Evolutionary conservation across 1,140 invertebrate species (phyloP).

Genomic region (Tetraneura akinire): DNA sequence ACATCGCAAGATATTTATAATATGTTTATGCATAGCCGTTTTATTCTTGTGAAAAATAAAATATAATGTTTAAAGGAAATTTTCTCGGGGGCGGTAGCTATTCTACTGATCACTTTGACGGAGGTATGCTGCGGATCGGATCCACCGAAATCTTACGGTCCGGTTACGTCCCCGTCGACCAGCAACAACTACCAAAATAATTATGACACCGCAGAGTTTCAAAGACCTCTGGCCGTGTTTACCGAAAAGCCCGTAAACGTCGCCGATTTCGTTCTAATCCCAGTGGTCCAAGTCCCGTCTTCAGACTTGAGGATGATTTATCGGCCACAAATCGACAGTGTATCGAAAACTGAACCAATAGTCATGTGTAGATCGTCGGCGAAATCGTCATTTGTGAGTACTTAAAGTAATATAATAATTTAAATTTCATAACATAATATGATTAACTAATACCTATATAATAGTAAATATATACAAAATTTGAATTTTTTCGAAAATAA

Average conservation of each 20-base stretch:
- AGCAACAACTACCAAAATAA: not conserved
- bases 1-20: not conserved
- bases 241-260: slow-evolving; percentile 23
- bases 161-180: not conserved
- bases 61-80: not conserved
- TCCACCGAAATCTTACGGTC: not conserved
- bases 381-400: slow-evolving; percentile 41
- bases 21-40: too few relatives aligned
- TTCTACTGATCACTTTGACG: not conserved
- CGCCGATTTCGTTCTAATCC: slow-evolving; percentile 2
- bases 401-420: not conserved
- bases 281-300: slow-evolving; percentile 5
- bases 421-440: too few relatives aligned
- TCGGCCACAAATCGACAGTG: slow-evolving; percentile 38
- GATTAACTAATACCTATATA: too few relatives aligned
- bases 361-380: slow-evolving; percentile 37
- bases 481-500: too few relatives aligned
- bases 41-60: too few relatives aligned
- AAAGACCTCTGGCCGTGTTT: slow-evolving; percentile 40
- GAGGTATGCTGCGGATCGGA: not conserved
- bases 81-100: not conserved
- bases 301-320: slow-evolving; percentile 33
- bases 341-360: slow-evolving; percentile 39
- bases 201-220: slow-evolving; percentile 15
- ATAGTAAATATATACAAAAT: too few relatives aligned